A percentile compares a stretch with the other conserved stretches of the same genome.
These are phyloP conservation scores for Plotosus lineatus DNA, from an alignment of 2,113 vertebrate species.

Conservation along the genomic window DNA sequence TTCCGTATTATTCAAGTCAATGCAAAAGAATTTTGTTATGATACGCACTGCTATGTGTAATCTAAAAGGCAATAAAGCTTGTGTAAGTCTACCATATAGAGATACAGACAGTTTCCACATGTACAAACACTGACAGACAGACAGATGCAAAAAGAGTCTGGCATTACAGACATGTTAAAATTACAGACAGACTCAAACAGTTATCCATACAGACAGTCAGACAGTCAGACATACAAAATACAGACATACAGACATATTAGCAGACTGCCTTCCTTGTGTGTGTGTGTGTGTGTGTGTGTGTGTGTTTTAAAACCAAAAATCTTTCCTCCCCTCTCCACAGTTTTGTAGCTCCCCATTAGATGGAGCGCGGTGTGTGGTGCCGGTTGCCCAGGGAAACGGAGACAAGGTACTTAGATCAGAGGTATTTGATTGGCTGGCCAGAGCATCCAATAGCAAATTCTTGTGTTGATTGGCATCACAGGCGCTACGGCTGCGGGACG, in stretches of 20 bases:
- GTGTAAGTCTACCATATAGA: no score
- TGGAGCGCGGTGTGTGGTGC: slow-evolving; percentile 33
- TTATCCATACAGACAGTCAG: no score
- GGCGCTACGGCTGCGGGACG: slow-evolving; percentile 72
- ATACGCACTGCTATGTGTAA: no score
- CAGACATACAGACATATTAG: not conserved
- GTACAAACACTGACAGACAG: no score
- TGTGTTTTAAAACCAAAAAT: not conserved
- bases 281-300: not conserved
- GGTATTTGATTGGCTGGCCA: slow-evolving; percentile 70
- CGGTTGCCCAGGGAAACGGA: slow-evolving; percentile 50
- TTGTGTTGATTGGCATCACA: slow-evolving; percentile 68
- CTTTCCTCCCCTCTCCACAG: slow-evolving; percentile 3
- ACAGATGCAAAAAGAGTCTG: no score
- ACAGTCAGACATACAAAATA: no score
- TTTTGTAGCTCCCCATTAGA: slow-evolving; percentile 14
- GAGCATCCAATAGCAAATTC: slow-evolving; percentile 70
- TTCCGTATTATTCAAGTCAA: no score
- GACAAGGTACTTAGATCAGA: slow-evolving; percentile 54
- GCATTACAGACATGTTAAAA: no score
- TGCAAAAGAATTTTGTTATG: no score
- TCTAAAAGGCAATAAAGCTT: no score
- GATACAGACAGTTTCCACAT: not conserved
- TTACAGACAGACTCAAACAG: no score
- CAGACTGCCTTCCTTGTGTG: not conserved